These are phyloP conservation scores for Ceratosolen fusciceps DNA, from an alignment of 1,140 invertebrate genomes.

Conservation along the genomic window DNA sequence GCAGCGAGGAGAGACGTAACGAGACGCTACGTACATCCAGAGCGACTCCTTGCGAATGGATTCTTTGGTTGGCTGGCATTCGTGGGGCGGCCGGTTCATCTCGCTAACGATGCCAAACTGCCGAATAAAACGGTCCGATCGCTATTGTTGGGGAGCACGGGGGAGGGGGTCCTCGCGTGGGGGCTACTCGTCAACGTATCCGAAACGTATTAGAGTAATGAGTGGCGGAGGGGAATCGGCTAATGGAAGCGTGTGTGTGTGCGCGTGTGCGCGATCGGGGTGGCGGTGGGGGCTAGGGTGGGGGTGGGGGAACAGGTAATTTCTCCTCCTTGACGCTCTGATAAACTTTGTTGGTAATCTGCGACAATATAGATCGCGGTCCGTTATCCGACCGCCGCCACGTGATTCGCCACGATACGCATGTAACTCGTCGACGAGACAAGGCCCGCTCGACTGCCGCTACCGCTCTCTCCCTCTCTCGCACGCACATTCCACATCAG, in stretches of 20 bases:
- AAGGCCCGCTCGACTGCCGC: not conserved
- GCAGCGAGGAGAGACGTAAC: too few relatives aligned
- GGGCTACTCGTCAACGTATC: too few relatives aligned
- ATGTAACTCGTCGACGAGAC: not conserved
- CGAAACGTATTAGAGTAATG: conserved; percentile 36
- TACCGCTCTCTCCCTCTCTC: not conserved
- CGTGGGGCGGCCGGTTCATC: too few relatives aligned
- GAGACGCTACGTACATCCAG: not conserved
- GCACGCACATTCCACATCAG: too few relatives aligned
- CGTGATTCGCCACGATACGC: conserved; percentile 24
- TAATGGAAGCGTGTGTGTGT: not conserved
- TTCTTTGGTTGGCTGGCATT: not conserved
- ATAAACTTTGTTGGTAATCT: conserved; percentile 33
- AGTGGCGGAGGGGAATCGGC: not conserved
- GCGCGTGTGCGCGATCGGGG: not conserved
- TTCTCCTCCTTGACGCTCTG: conserved; percentile 32
- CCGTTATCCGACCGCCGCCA: not conserved
- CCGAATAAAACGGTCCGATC: too few relatives aligned
- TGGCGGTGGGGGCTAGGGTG: too few relatives aligned
- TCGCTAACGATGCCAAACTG: too few relatives aligned
- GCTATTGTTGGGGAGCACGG: too few relatives aligned
- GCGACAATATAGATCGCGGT: conserved; percentile 26
- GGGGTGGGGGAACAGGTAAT: not conserved
- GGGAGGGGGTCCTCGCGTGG: too few relatives aligned
- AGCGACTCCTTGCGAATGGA: not conserved